These are phyloP conservation scores for Melieria crassipennis DNA, from an alignment of 2,888 invertebrate species.

Conservation along the genomic window DNA sequence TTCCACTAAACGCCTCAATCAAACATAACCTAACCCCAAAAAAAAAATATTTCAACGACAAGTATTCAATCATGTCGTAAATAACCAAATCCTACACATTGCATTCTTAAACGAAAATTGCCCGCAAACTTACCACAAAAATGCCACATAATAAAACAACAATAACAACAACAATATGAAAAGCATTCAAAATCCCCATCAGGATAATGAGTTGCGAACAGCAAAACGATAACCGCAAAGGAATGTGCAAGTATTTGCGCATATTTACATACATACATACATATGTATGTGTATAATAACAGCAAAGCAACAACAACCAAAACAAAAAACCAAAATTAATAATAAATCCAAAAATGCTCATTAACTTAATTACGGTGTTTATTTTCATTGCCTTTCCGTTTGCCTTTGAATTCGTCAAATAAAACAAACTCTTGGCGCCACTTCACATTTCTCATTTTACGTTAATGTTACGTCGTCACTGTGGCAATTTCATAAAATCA, in stretches of 20 bases:
- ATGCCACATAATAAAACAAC: not conserved
- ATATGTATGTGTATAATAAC: not conserved
- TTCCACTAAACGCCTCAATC: too few relatives aligned
- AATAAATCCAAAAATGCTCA: conserved; percentile 62
- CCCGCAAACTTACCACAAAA: not conserved
- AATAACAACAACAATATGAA: conserved; percentile 6
- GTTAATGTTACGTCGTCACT: too few relatives aligned
- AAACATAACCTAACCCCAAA: too few relatives aligned
- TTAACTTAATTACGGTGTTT: conserved; percentile 63
- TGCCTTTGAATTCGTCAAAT: conserved; percentile 11
- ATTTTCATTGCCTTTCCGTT: conserved; percentile 59
- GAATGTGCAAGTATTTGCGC: not conserved
- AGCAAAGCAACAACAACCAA: not conserved
- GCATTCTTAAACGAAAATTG: too few relatives aligned
- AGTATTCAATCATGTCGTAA: too few relatives aligned
- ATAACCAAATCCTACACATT: too few relatives aligned
- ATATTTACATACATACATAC: not conserved
- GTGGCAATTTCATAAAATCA: too few relatives aligned
- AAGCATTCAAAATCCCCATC: not conserved
- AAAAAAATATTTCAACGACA: too few relatives aligned
- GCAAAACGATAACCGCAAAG: too few relatives aligned
- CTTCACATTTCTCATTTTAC: not conserved
- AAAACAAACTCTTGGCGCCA: conserved; percentile 5
- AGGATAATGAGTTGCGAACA: too few relatives aligned
- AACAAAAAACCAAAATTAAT: conserved; percentile 43